Conservation (phyloP, 2,797 vertebrate genomes). For the Leucoraja ocellata region DNA sequence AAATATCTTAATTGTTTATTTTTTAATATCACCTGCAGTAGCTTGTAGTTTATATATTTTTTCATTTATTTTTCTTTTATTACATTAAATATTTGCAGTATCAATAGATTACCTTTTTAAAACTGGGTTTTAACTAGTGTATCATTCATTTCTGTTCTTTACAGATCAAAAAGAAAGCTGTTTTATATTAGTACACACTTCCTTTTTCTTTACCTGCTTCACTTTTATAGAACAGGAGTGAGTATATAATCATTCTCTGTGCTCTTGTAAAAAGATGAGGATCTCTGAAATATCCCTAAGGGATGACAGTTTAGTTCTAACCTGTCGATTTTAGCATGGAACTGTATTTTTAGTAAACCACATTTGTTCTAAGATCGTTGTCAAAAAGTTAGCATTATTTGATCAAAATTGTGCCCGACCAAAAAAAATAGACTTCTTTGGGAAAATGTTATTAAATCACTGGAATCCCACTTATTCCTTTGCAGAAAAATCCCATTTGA, state of each 20-base stretch:
- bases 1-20: neutral
- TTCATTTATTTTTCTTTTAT: neutral
- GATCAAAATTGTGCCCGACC: neutral
- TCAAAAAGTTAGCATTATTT: neutral
- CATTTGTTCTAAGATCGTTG: neutral
- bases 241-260: neutral
- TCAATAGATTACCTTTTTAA: constrained; percentile 3
- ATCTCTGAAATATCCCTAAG: neutral
- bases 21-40: neutral
- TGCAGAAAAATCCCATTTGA: neutral
- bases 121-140: neutral
- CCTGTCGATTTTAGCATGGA: neutral
- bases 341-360: neutral
- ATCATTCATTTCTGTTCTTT: constrained; percentile 10
- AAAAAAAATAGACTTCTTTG: neutral
- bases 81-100: neutral
- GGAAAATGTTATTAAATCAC: neutral
- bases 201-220: neutral
- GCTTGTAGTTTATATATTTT: neutral
- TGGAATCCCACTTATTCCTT: neutral
- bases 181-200: neutral
- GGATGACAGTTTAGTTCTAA: neutral
- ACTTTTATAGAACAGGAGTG: neutral
- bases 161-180: neutral
- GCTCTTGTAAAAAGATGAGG: neutral